Evolutionary conservation across 1,140 invertebrate species (phyloP), one percentile per base, ranked within the genome.

Genomic region (Centruroides vittatus): DNA sequence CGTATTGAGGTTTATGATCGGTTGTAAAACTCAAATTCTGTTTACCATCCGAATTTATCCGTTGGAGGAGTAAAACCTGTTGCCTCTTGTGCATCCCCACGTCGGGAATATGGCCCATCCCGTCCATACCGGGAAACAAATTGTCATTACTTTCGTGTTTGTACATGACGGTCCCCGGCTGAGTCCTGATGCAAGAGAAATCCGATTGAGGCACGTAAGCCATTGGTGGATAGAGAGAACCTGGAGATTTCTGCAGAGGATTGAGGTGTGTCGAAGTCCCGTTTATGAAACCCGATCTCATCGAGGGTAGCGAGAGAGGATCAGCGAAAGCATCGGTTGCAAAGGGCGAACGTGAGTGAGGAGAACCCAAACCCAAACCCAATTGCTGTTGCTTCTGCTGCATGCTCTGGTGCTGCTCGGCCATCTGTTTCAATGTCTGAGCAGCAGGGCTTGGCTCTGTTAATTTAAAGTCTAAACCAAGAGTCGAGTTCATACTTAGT

Each of bases 381-480:
- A 62, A 35, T 47, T 62, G 61, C 47, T 64, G 63, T 34, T 68
- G 63, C 34, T 65, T 77, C 64, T 81, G 81, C 62, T 80, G 83
- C 72, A 88, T 91, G 73, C 91, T 88, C 74, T 94, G 90, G 72
- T 95, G 92, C 71, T 95, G 91, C 70, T 94, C 90, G 5, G 92
- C 92, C 90, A 94, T 93, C 68, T 94, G 90, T 72, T 94, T 94
- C 10, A 95, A 76, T 0, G 90, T 94, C 75, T 93, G 89, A 4
- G 92, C 91, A 1, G 91, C 91, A 7, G 89, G 86, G 59, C 87
- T 89, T 4, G 69, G 67, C 53, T 69, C 67, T 2, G 62, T 64
- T n/a, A 67, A 34, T 8, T 58, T 61, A 55, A 67, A 67, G 58
- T 82, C 67, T 35, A 69, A 47, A 3, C 63, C 57, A n/a, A 70